Evolutionary conservation across 1,140 invertebrate genomes (phyloP).

Genomic region (Coptotermes formosanus): DNA sequence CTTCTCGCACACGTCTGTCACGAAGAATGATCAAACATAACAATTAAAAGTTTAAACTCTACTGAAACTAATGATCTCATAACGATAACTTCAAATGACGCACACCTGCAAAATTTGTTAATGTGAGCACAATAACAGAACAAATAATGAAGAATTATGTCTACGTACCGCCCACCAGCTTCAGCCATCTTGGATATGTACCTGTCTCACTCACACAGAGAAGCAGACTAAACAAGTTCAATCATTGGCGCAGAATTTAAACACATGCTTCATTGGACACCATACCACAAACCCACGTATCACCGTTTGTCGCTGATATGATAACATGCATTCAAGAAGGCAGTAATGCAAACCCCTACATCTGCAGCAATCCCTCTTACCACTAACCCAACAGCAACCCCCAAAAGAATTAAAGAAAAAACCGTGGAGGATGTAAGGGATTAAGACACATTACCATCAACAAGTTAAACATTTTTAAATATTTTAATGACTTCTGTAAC

Average conservation of each 20-base stretch:
- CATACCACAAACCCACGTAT: background rate
- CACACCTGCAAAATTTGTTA: too few species aligned
- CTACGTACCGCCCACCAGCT: background rate
- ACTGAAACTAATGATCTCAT: too few species aligned
- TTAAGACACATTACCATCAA: background rate
- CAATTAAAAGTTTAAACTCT: too few species aligned
- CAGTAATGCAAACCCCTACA: background rate
- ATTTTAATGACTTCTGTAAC: conserved; percentile 25
- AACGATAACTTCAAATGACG: too few species aligned
- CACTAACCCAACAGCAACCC: background rate
- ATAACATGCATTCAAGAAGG: background rate
- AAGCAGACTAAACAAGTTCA: background rate
- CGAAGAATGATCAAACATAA: too few species aligned
- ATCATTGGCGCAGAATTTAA: background rate
- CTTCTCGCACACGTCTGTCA: too few species aligned
- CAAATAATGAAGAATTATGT: background rate
- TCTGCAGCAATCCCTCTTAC: background rate
- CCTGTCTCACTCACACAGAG: background rate
- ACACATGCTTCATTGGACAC: background rate
- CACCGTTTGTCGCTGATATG: background rate
- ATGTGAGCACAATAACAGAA: background rate
- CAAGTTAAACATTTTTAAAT: conserved; percentile 18
- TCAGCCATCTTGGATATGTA: background rate
- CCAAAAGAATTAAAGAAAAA: background rate
- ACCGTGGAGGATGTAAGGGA: background rate